Evolutionary conservation across 2,113 vertebrate species (phyloP), one percentile per base, ranked within the genome.

Genomic region (Nycticebus coucang): DNA sequence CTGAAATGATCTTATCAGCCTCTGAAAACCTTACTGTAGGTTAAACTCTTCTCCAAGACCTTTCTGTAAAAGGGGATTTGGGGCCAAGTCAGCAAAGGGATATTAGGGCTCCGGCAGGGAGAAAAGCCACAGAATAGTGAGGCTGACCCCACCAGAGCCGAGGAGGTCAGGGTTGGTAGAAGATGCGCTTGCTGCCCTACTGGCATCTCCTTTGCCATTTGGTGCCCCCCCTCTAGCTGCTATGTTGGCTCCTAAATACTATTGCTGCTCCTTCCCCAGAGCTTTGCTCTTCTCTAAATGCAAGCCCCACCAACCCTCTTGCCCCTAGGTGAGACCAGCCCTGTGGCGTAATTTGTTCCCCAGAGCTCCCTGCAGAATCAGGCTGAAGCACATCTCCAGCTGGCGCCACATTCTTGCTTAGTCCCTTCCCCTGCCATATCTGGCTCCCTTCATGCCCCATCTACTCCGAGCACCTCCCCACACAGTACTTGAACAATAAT

Each of bases 21-120:
- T 81, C 80, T 85, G 77, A 88, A 92, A 81, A 50, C 15, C 33
- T 92, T 66, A 28, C 60, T 69, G 4, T 22, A 66, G 26, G 30
- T 89, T 92, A 62, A 92, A 84, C 37, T 87, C 59, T 37, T 86
- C 13, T 91, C 41, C 2, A 71, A 83, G 90, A 72, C 74, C 35
- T 45, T 69, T 88, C 71, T 83, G 33, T 84, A 26, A 92, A 91
- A 86, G 22, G 37, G 55, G 41, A 55, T n/a, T 77, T 92, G 12
- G 8, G 33, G 60, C 19, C 8, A 2, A 77, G 33, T 81, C n/a
- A 59, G n/a, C 72, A 55, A 87, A 66, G 64, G 22, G 30, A 71
- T n/a, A 68, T 50, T 37, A 78, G 59, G 62, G 50, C 41, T 41
- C 33, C 50, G 30, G 0, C n/a, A 1, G 64, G 81, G 55, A 68